Conservation (phyloP, 2,888 invertebrate genomes). For the Oligia fasciuncula region DNA sequence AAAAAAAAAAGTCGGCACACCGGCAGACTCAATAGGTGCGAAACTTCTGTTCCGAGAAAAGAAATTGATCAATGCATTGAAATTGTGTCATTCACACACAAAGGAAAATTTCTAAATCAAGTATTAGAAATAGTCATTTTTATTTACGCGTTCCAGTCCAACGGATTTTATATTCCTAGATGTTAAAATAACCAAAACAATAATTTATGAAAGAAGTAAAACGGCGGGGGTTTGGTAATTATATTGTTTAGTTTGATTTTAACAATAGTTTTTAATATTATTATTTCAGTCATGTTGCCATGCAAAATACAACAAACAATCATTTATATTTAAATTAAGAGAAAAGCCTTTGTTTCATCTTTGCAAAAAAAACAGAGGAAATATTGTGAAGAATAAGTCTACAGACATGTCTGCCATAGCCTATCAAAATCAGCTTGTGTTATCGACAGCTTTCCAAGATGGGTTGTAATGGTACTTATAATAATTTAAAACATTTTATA, state of each 20-base stretch:
- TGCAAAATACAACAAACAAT: slow-evolving; percentile 5
- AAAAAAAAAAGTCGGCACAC: slow-evolving; percentile 1
- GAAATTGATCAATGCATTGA: slow-evolving; percentile 27
- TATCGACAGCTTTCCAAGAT: background rate
- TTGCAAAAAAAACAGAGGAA: background rate
- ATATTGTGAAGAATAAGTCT: background rate
- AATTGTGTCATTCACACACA: slow-evolving; percentile 33
- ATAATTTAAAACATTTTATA: slow-evolving; percentile 12
- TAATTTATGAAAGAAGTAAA: background rate
- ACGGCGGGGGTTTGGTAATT: background rate
- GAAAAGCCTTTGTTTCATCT: background rate
- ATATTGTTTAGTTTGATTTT: background rate
- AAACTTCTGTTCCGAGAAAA: slow-evolving; percentile 13
- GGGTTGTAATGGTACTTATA: slow-evolving; percentile 5
- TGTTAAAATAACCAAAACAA: background rate
- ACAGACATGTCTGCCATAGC: slow-evolving; percentile 3
- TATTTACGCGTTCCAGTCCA: background rate
- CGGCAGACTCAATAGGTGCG: slow-evolving; percentile 13
- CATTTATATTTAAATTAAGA: background rate
- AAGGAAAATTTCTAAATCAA: slow-evolving; percentile 27
- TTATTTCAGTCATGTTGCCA: slow-evolving; percentile 3
- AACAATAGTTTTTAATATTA: background rate
- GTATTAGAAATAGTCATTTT: background rate
- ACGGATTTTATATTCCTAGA: background rate
- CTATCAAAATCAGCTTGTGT: slow-evolving; percentile 18